Evolutionary conservation across 37 sponge, comb jelly and placozoan species (phyloP), one percentile per base, ranked within the genome.

Genomic region (Oopsacas minuta): DNA sequence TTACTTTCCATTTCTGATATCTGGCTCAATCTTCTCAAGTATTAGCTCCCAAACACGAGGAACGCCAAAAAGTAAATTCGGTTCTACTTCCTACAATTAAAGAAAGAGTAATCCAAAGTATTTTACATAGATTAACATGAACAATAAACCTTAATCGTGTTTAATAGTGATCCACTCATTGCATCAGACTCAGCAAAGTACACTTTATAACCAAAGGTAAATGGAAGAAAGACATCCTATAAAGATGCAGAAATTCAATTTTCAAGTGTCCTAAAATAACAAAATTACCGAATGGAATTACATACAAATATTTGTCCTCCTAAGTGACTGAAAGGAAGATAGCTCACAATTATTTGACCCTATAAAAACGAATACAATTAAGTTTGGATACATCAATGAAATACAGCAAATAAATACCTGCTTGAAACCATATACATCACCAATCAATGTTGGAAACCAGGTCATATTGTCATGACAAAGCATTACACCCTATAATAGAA

Each of bases 11-110:
- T 86, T 86, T 23, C 37, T 81, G 8, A 90, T 37, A 61, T 87
- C 81, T 37, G 28, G 17, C 46, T 94, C 88, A 23, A 97, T 38
- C 36, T 83, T 87, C 17, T 92, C 95, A 49, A 87, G 88, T 34
- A 97, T 83, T 86, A 94, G 94, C 86, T 97, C 98, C 98, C 98
- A 97, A 1, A 97, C 98, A 1, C 95, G 89, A 12, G 98, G 98
- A n/a, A 97, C 98, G 23, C 93, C 98, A 53, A 97, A 85, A 83
- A 97, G 91, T 51, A 88, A 53, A 0, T 94, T 94, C 32, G 98
- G 98, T 25, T 89, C 82, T 8, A 97, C 98, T 46, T 91, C 93
- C 93, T 96, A 88, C 0, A 42, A 42, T 17, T 42, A 17, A 42
- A 42, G 8, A 42, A 42, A 42, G 8, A 42, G n/a, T n/a, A n/a